Evolutionary conservation across 2,113 vertebrate species (phyloP), one percentile per base, ranked within the genome.

Genomic region (Plotosus lineatus): DNA sequence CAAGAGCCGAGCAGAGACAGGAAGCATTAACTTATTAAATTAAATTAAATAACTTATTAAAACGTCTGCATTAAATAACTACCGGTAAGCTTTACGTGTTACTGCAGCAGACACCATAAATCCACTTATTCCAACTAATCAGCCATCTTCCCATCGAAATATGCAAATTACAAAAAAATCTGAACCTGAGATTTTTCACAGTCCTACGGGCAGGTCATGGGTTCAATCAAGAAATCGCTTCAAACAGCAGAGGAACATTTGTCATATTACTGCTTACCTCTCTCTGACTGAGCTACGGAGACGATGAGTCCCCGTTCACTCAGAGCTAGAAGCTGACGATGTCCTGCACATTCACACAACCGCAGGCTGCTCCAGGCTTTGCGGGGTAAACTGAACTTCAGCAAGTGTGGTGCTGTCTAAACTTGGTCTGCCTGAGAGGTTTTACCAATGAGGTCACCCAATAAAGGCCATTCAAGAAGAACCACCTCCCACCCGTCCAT

Each of bases 321-420:
- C 33, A 33, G 31, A n/a, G 15, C 14, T n/a, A 60, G 50, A 79
- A n/a, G 65, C 28, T 14, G 63, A n/a, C n/a, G n/a, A n/a, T n/a
- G n/a, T n/a, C n/a, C n/a, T n/a, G 60, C 71, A 66, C 36, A 48
- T 51, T 42, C 31, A 72, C 31, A 46, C 44, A 42, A 42, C 56
- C 75, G 40, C 75, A 44, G 50, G 21, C 17, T 65, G 36, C 58
- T 68, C 15, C 75, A 58, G 26, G 33, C 26, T 79, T 82, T 85
- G 69, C 76, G 82, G 83, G 69, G 58, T 71, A 85, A 82, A 82
- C 79, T 79, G 82, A 53, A 85, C 60, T 1, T 60, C 51, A 75
- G 12, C 75, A 78, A 12, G 0, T 19, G n/a, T 21, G 23, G 23
- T 10, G 38, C 60, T 40, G 48, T 76, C 76, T 81, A 84, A 74